These are phyloP conservation scores for Megaceryle torquata DNA, from an alignment of 2,113 vertebrate genomes.

Conservation along the genomic window DNA sequence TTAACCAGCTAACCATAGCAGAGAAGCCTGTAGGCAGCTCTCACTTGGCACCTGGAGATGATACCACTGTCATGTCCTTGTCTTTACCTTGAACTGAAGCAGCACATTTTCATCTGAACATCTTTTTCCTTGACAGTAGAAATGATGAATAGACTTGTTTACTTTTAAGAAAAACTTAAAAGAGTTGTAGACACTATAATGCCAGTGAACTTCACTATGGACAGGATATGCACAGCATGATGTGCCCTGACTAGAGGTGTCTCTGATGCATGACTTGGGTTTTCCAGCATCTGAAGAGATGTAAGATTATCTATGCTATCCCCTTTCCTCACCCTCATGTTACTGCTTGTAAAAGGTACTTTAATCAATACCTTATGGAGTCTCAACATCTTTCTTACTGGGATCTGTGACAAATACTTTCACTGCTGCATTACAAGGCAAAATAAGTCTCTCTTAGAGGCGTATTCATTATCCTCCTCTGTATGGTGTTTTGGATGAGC, in stretches of 20 bases:
- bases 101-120: background rate
- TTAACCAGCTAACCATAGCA: background rate
- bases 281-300: background rate
- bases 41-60: background rate
- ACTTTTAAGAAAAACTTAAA: background rate
- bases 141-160: constrained; percentile 16
- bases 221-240: background rate
- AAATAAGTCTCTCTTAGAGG: background rate
- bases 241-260: background rate
- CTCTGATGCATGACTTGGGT: background rate
- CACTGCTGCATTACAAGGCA: background rate
- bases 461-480: background rate
- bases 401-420: background rate
- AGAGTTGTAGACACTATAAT: background rate
- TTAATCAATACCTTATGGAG: background rate
- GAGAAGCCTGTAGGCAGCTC: constrained; percentile 30
- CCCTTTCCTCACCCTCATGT: background rate
- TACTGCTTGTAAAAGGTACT: background rate
- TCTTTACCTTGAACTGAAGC: constrained; percentile 18
- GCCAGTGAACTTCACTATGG: background rate
- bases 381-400: background rate
- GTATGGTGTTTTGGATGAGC: background rate
- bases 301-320: background rate
- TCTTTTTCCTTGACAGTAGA: background rate
- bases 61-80: constrained; percentile 18